These are phyloP conservation scores for Ditylenchus dipsaci DNA, from an alignment of 1,140 invertebrate species.

Conservation along the genomic window DNA sequence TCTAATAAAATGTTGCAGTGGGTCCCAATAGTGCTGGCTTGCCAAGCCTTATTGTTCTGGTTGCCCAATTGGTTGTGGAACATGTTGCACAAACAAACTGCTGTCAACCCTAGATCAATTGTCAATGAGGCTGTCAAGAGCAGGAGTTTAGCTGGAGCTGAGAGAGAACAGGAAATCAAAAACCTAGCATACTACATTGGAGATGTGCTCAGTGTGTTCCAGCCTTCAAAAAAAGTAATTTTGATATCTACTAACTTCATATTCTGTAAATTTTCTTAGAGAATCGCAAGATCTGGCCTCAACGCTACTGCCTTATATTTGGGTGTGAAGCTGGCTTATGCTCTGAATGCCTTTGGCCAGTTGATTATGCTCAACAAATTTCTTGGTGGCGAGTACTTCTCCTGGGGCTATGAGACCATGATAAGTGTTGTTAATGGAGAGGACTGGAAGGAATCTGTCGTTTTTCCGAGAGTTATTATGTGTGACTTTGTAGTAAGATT, in stretches of 20 bases:
- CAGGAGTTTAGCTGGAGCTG: slow-evolving; percentile 22
- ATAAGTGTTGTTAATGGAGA: slow-evolving; percentile 28
- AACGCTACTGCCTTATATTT: slow-evolving; percentile 60
- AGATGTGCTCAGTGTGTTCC: slow-evolving; percentile 46
- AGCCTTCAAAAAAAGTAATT: slow-evolving; percentile 10
- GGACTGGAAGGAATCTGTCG: slow-evolving; percentile 44
- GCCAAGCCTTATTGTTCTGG: slow-evolving; percentile 49
- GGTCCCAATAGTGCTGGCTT: slow-evolving; percentile 52
- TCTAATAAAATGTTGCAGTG: slow-evolving; percentile 34
- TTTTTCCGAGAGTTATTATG: slow-evolving; percentile 49
- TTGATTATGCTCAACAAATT: slow-evolving; percentile 62
- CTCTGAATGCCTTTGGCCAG: slow-evolving; percentile 61
- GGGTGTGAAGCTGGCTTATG: slow-evolving; percentile 61
- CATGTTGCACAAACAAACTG: slow-evolving; percentile 54
- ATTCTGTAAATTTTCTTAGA: background rate
- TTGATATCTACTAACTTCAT: background rate
- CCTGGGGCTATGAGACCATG: slow-evolving; percentile 60
- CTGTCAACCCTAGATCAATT: slow-evolving; percentile 44
- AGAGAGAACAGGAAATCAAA: slow-evolving; percentile 45
- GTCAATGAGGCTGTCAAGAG: slow-evolving; percentile 35
- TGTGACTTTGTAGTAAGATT: slow-evolving; percentile 40
- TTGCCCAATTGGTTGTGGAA: slow-evolving; percentile 53
- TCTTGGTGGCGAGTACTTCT: slow-evolving; percentile 60
- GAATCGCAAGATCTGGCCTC: slow-evolving; percentile 31
- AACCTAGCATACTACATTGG: slow-evolving; percentile 51